Evolutionary conservation across 2,888 invertebrate species (phyloP).

Genomic region (Troides oblongomaculatus): DNA sequence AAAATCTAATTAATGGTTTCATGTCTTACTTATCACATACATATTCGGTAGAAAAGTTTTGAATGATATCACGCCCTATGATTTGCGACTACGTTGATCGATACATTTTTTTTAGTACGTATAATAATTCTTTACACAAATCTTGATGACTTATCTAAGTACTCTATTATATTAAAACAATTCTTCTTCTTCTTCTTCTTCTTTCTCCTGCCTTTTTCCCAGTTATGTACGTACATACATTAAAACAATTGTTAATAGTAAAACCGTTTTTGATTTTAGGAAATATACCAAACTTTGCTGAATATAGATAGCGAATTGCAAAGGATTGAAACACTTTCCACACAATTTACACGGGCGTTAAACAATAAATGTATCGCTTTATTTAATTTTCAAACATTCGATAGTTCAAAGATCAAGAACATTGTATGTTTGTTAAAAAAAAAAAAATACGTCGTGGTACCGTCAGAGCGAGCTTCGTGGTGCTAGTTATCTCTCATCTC

Average conservation of each 20-base stretch:
- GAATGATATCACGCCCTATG: not conserved
- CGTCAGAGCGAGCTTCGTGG: conserved; percentile 38
- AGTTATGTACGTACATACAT: too few relatives aligned
- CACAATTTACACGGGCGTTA: not conserved
- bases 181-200: too few relatives aligned
- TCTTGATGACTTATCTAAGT: not conserved
- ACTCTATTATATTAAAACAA: not conserved
- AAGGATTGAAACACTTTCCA: too few relatives aligned
- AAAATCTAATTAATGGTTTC: not conserved
- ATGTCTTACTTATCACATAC: not conserved
- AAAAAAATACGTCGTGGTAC: conserved; percentile 14
- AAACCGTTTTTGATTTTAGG: too few relatives aligned
- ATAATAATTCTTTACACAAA: not conserved
- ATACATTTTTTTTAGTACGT: not conserved
- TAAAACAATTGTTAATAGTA: too few relatives aligned
- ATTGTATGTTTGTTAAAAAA: not conserved
- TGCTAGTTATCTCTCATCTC: conserved; percentile 58
- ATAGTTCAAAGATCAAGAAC: not conserved
- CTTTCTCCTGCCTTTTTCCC: too few relatives aligned
- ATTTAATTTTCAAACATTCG: not conserved
- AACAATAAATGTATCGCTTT: not conserved
- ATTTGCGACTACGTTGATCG: not conserved
- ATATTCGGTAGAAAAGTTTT: not conserved
- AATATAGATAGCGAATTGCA: too few relatives aligned
- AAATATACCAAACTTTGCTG: not conserved